Conservation (phyloP, 2,113 vertebrate species). For the Xyrauchen texanus region DNA sequence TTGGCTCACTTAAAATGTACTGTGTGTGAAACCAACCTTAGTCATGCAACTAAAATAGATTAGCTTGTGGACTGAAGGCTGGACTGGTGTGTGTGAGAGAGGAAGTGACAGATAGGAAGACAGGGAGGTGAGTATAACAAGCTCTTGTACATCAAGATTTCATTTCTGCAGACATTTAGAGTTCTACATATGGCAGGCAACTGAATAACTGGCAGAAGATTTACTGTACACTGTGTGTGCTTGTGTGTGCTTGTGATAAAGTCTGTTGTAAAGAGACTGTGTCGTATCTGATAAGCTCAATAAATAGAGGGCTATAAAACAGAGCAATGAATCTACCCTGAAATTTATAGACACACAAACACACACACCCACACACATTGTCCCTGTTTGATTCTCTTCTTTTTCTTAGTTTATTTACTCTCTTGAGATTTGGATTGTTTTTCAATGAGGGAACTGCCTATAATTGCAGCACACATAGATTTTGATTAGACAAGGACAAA, state of each 20-base stretch:
- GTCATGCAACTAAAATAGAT: conserved; percentile 48
- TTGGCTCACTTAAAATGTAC: too few relatives aligned
- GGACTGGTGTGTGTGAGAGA: conserved; percentile 5
- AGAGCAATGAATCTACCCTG: conserved; percentile 35
- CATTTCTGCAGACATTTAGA: background rate
- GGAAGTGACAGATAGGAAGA: background rate
- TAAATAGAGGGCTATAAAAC: conserved; percentile 43
- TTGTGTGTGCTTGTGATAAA: conserved; percentile 34
- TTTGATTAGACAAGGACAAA: conserved; percentile 1
- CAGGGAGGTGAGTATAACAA: background rate
- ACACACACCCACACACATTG: conserved; percentile 12
- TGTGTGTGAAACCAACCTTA: background rate
- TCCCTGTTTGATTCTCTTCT: background rate
- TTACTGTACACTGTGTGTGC: conserved; percentile 3
- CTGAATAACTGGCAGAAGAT: conserved; percentile 34
- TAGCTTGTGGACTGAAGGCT: conserved; percentile 35
- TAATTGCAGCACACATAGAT: background rate
- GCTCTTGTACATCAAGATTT: conserved; percentile 19
- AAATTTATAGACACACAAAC: conserved; percentile 22
- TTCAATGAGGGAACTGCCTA: conserved; percentile 21
- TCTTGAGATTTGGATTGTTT: conserved; percentile 7
- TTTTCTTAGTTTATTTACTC: conserved; percentile 20
- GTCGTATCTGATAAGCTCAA: conserved; percentile 36
- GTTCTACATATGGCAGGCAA: conserved; percentile 16
- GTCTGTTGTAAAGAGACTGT: conserved; percentile 43